phyloP scores from a whole-genome alignment of 2,888 invertebrate species.

The Drosophila phalerata region DNA sequence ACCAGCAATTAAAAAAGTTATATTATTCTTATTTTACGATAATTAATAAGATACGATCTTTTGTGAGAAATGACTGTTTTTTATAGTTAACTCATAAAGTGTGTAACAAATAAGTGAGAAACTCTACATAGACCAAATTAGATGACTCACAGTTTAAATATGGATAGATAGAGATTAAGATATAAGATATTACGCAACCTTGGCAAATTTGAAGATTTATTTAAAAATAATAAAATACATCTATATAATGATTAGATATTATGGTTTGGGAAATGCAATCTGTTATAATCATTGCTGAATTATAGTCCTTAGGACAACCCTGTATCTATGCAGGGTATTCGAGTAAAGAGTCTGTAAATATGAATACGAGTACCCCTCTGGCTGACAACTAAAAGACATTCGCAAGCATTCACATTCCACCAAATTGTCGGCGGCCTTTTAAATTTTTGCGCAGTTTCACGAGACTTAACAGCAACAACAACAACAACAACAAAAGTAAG shows the following conservation, averaged over 20 bases:
- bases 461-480: constrained; percentile 35
- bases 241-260: no score
- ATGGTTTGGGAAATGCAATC: neutral
- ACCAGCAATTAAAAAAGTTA: neutral
- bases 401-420: constrained; percentile 54
- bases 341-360: constrained; percentile 9
- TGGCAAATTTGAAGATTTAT: no score
- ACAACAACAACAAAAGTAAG: constrained; percentile 17
- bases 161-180: no score
- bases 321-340: constrained; percentile 2
- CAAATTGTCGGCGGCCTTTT: constrained; percentile 61
- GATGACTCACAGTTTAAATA: neutral
- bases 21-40: neutral
- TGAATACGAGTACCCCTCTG: constrained; percentile 20
- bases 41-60: neutral
- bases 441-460: constrained; percentile 55
- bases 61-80: neutral
- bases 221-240: no score
- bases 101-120: neutral
- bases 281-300: neutral
- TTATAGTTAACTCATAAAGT: neutral
- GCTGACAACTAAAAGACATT: constrained; percentile 28
- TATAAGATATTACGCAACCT: no score
- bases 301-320: neutral
- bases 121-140: neutral